A percentile compares a stretch with the other conserved stretches of the same genome.
Conservation (phyloP, 2,888 invertebrate genomes). For the Spisula solida region DNA sequence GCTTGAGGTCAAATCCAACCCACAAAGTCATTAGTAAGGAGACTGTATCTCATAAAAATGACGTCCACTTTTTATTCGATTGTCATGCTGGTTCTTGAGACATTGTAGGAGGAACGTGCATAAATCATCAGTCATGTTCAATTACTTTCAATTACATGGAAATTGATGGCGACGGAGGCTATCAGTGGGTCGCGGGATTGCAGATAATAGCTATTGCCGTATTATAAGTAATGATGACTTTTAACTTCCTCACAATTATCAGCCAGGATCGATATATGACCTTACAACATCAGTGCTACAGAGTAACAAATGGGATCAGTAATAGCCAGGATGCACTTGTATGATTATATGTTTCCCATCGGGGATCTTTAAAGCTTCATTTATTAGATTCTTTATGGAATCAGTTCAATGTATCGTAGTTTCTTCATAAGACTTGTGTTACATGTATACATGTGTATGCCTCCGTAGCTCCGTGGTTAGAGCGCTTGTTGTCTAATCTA, state of each 20-base stretch:
- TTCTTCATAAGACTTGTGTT: too few relatives aligned
- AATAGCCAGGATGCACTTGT: neutral
- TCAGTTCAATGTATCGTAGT: too few relatives aligned
- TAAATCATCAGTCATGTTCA: conserved; percentile 26
- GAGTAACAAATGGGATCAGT: neutral
- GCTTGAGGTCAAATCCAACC: conserved; percentile 1
- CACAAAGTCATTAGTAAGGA: neutral
- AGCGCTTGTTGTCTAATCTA: too few relatives aligned
- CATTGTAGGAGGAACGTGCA: neutral
- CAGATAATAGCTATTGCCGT: conserved; percentile 25
- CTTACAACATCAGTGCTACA: neutral
- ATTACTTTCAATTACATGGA: conserved; percentile 29
- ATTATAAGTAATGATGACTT: conserved; percentile 13
- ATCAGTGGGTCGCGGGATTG: conserved; percentile 27
- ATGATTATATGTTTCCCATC: neutral
- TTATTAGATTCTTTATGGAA: neutral
- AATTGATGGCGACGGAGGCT: conserved; percentile 9
- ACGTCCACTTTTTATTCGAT: neutral
- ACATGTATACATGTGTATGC: too few relatives aligned
- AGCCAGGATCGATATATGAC: neutral
- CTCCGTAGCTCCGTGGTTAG: too few relatives aligned
- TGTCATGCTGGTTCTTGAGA: neutral
- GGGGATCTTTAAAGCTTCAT: neutral
- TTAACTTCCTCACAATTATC: neutral
- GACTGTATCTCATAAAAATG: conserved; percentile 2